These are phyloP conservation scores for Bos javanicus DNA, from an alignment of 2,113 vertebrate genomes.

Conservation along the genomic window DNA sequence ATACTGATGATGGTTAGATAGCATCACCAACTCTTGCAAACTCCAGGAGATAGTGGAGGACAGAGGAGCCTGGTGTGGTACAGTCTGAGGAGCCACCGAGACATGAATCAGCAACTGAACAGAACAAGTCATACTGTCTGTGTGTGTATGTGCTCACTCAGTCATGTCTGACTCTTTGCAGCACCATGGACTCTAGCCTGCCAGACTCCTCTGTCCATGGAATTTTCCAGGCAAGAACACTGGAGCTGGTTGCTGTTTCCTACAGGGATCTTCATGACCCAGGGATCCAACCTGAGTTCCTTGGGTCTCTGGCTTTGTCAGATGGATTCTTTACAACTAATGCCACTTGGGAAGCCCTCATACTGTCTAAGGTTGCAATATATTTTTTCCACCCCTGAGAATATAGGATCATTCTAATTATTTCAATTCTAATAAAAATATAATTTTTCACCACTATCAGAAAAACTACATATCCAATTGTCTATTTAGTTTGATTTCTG, in stretches of 20 bases:
- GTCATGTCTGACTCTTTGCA: not conserved
- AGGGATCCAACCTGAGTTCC: not conserved
- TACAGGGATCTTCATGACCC: not conserved
- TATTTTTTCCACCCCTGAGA: not conserved
- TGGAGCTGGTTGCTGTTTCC: not conserved
- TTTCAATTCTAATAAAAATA: not conserved
- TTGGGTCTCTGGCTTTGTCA: not conserved
- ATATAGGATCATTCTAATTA: not conserved
- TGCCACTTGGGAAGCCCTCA: not conserved
- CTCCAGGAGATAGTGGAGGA: not conserved
- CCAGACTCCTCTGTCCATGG: not conserved
- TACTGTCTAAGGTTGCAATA: not conserved
- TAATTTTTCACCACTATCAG: not conserved
- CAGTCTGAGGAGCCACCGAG: not conserved
- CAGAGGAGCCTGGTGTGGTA: not conserved
- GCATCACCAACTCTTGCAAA: not conserved
- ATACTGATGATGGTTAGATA: not conserved
- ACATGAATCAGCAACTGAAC: not conserved
- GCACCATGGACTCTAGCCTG: not conserved
- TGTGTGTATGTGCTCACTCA: not conserved
- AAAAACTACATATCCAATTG: not conserved
- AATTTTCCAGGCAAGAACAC: not conserved
- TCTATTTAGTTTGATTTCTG: not conserved
- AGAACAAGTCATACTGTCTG: not conserved
- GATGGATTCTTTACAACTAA: not conserved